A percentile compares a stretch with the other conserved stretches of the same genome.
Conservation (phyloP, 2,113 vertebrate species). For the Mormyrus lacerda region DNA sequence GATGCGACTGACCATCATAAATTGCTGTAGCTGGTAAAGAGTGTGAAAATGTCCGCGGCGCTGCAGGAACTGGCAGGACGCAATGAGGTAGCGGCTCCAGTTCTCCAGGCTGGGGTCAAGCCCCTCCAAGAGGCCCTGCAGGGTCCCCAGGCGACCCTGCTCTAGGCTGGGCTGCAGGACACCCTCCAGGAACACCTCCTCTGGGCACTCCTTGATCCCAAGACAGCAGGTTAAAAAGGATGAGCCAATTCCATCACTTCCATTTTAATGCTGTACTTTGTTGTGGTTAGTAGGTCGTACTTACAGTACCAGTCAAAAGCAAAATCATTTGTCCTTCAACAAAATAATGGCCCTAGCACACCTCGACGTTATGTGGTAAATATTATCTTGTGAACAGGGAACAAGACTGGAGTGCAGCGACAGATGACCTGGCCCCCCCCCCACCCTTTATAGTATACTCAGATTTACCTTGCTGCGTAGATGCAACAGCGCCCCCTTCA, state of each 20-base stretch:
- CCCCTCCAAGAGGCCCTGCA: conserved; percentile 80
- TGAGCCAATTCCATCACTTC: not conserved
- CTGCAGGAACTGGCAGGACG: conserved; percentile 88
- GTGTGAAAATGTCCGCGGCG: conserved; percentile 79
- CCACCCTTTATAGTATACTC: not conserved
- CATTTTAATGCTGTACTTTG: not conserved
- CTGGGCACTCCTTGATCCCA: conserved; percentile 71
- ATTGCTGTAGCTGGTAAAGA: conserved; percentile 92
- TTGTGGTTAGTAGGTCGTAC: not conserved
- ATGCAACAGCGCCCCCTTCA: conserved; percentile 77
- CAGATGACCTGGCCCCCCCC: not conserved
- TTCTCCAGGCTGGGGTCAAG: conserved; percentile 77
- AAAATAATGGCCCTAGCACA: not conserved
- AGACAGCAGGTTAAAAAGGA: not conserved
- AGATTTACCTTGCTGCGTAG: conserved; percentile 76
- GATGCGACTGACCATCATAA: conserved; percentile 78
- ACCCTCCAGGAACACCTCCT: conserved; percentile 88
- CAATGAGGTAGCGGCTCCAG: conserved; percentile 82
- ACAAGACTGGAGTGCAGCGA: not conserved
- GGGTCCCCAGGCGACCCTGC: conserved; percentile 69
- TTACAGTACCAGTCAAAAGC: not conserved
- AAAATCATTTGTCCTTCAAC: not conserved
- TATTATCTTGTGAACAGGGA: not conserved
- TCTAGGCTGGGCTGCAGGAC: conserved; percentile 81
- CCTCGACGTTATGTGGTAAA: not conserved